A percentile compares a stretch with the other conserved stretches of the same genome.
Evolutionary conservation across 2,113 vertebrate genomes (phyloP).

Genomic region (Scatophagus argus): DNA sequence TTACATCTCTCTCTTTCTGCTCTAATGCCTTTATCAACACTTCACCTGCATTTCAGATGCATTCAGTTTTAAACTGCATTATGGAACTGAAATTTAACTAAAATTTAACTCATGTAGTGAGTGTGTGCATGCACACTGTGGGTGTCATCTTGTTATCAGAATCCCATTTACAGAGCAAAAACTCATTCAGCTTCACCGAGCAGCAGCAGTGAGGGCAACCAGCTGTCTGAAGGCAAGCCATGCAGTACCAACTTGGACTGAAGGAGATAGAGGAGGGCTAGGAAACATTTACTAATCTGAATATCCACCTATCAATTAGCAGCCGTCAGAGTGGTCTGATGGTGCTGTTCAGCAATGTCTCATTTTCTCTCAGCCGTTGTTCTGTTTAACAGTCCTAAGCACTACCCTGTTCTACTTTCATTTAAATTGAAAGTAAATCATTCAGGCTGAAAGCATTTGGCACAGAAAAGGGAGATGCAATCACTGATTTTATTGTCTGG

Average conservation of each 20-base stretch:
- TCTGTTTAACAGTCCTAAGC: neutral
- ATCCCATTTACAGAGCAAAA: neutral
- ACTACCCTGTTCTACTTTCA: slow-evolving; percentile 4
- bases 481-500: slow-evolving; percentile 16
- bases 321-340: neutral
- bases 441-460: slow-evolving; percentile 14
- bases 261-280: neutral
- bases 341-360: neutral
- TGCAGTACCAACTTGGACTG: neutral
- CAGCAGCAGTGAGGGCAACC: neutral
- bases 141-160: neutral
- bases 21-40: neutral
- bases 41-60: neutral
- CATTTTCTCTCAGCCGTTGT: neutral
- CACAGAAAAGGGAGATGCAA: neutral
- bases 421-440: slow-evolving; percentile 21
- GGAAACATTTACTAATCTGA: slow-evolving; percentile 3
- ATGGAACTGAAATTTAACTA: too few relatives aligned
- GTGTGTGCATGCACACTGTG: neutral
- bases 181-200: neutral
- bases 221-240: neutral
- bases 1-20: neutral
- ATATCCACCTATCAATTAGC: neutral
- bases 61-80: neutral
- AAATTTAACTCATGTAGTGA: too few relatives aligned